phyloP scores from a whole-genome alignment of 2,888 invertebrate species.

The Xylota sylvarum region DNA sequence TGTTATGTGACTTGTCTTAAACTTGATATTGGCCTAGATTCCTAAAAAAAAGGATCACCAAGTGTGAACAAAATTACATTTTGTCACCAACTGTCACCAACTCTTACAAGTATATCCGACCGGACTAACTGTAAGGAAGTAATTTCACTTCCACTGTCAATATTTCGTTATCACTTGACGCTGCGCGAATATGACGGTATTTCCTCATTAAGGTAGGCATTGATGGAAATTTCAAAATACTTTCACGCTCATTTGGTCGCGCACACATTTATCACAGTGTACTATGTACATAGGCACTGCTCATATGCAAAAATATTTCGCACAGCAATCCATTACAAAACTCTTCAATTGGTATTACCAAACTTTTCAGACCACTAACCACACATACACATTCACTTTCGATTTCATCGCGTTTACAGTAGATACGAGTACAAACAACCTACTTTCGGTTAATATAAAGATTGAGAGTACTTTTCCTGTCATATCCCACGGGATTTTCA shows the following conservation, averaged over 20 bases:
- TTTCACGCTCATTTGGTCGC: slow-evolving; percentile 68
- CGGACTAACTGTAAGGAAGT: not conserved
- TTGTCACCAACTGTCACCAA: too few relatives aligned
- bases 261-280: not conserved
- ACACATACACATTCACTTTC: slow-evolving; percentile 48
- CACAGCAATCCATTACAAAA: slow-evolving; percentile 53
- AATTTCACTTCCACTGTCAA: slow-evolving; percentile 27
- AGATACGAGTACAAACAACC: not conserved
- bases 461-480: slow-evolving; percentile 55
- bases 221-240: slow-evolving; percentile 48
- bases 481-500: slow-evolving; percentile 54
- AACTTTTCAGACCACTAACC: slow-evolving; percentile 66
- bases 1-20: too few relatives aligned
- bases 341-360: slow-evolving; percentile 54
- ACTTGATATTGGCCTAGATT: not conserved
- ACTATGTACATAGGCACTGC: too few relatives aligned
- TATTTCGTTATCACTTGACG: slow-evolving; percentile 23
- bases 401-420: slow-evolving; percentile 35
- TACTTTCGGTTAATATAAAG: slow-evolving; percentile 26
- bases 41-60: not conserved
- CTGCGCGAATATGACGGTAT: not conserved
- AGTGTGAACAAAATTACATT: too few relatives aligned
- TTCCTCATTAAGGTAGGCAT: slow-evolving; percentile 29
- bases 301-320: slow-evolving; percentile 25
- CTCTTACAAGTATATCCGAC: too few relatives aligned